Evolutionary conservation across 2,113 vertebrate genomes (phyloP).

Genomic region (Seriola dumerili): DNA sequence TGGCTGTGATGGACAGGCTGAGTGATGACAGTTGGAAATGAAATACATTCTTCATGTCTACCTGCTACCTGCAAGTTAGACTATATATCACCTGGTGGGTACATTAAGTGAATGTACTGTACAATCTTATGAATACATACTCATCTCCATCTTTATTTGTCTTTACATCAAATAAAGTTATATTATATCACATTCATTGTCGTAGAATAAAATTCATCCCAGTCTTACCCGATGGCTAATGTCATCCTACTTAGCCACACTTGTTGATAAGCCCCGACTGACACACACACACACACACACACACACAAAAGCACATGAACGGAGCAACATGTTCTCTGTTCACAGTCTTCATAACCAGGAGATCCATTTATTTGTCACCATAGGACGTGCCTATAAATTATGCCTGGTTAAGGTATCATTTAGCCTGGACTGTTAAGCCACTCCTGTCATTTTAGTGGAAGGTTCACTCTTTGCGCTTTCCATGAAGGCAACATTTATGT

Average conservation of each 20-base stretch:
- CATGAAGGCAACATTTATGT: conserved; percentile 83
- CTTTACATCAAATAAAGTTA: not conserved
- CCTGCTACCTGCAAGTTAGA: conserved; percentile 38
- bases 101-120: not conserved
- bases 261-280: conserved; percentile 84
- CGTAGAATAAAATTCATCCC: not conserved
- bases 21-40: conserved; percentile 58
- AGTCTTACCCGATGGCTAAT: conserved; percentile 69
- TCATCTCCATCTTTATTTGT: not conserved
- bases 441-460: conserved; percentile 82
- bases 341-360: conserved; percentile 59
- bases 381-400: conserved; percentile 80
- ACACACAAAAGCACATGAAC: conserved; percentile 12
- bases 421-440: conserved; percentile 78
- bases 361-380: conserved; percentile 78
- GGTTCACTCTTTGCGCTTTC: conserved; percentile 81
- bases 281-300: conserved; percentile 62
- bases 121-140: not conserved
- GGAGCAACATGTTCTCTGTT: conserved; percentile 51
- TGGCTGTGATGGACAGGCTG: conserved; percentile 66
- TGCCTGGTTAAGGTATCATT: conserved; percentile 81
- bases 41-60: conserved; percentile 55
- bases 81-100: conserved; percentile 37
- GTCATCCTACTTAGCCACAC: conserved; percentile 83
- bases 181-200: no score